phyloP scores from a whole-genome alignment of 2,888 invertebrate species.

The Neocrepidodera transversa region DNA sequence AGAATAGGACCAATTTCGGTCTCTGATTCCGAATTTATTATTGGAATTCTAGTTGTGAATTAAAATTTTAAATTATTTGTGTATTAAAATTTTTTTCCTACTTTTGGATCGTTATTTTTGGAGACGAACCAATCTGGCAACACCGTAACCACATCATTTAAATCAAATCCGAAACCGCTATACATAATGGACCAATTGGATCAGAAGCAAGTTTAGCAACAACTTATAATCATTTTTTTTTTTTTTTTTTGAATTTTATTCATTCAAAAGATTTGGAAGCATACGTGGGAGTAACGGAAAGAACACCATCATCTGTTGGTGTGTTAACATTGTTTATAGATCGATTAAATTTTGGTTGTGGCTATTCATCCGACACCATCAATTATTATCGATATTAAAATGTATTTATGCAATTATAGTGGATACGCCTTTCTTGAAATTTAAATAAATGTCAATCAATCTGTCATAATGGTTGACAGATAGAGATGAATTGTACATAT shows the following conservation, averaged over 20 bases:
- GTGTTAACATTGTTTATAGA: conserved; percentile 23
- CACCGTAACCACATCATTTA: not conserved
- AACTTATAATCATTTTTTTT: conserved; percentile 6
- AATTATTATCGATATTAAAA: conserved; percentile 6
- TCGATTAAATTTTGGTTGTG: conserved; percentile 18
- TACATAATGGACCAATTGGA: conserved; percentile 21
- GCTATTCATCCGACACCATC: not conserved
- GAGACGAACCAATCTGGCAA: conserved; percentile 16
- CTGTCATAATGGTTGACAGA: conserved; percentile 19
- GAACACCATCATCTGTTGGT: conserved; percentile 20
- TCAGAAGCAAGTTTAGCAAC: conserved; percentile 13
- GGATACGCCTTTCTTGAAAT: conserved; percentile 17
- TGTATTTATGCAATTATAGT: conserved; percentile 7
- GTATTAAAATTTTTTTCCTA: too few species aligned
- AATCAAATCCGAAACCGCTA: conserved; percentile 13
- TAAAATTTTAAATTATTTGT: too few species aligned
- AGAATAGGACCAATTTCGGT: too few species aligned
- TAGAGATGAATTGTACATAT: conserved; percentile 8
- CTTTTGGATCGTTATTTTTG: too few species aligned
- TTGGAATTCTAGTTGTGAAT: too few species aligned
- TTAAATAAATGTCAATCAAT: conserved; percentile 21
- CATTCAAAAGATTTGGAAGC: conserved; percentile 19
- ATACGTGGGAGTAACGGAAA: conserved; percentile 4
- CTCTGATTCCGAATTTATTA: too few species aligned
- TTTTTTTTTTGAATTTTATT: conserved; percentile 14